A percentile compares a stretch with the other conserved stretches of the same genome.
These are phyloP conservation scores for Dendrocincla tyrannina DNA, from an alignment of 2,797 vertebrate genomes.

Conservation along the genomic window DNA sequence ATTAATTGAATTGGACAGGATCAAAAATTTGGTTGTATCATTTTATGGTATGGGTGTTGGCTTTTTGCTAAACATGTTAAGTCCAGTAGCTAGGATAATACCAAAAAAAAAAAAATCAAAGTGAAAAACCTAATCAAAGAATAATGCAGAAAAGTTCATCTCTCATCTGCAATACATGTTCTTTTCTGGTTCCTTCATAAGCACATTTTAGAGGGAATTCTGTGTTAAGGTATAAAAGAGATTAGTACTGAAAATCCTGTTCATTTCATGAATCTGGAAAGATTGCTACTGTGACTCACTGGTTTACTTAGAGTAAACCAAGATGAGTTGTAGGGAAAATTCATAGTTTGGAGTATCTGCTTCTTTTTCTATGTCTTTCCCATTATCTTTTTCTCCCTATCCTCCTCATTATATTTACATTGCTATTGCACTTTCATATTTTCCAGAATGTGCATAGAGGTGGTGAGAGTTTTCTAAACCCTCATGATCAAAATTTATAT, in stretches of 20 bases:
- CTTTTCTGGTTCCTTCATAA: background rate
- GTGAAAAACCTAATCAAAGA: background rate
- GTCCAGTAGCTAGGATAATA: background rate
- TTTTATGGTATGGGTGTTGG: background rate
- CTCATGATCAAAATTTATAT: background rate
- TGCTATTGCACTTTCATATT: background rate
- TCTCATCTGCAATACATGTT: background rate
- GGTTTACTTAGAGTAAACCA: background rate
- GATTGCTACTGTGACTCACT: background rate
- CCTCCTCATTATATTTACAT: background rate
- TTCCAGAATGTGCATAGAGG: background rate
- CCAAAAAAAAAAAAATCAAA: background rate
- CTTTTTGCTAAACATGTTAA: background rate
- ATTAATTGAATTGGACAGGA: background rate
- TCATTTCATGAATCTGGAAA: background rate
- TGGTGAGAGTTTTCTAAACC: background rate
- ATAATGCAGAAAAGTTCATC: background rate
- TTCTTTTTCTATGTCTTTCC: background rate
- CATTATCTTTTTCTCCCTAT: background rate
- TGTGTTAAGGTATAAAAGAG: background rate
- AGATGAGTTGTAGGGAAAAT: background rate
- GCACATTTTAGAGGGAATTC: background rate
- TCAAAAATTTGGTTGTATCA: background rate
- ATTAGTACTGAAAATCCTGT: background rate
- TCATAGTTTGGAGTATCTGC: background rate